These are phyloP conservation scores for Caenorhabditis auriculariae DNA, from an alignment of 2,888 invertebrate genomes.

Conservation along the genomic window DNA sequence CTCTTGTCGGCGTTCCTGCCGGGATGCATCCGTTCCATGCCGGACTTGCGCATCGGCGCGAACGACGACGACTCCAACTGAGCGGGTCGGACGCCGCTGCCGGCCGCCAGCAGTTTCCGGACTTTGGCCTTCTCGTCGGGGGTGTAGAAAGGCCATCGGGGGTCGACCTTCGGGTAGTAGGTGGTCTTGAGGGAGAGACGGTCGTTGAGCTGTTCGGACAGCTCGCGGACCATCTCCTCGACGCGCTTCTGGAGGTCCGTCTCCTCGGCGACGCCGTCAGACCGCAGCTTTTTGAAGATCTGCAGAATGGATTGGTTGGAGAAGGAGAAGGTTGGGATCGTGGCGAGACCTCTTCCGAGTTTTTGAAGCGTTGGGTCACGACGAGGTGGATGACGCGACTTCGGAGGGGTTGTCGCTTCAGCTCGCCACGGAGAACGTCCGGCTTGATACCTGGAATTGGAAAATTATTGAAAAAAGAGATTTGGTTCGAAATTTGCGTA, in stretches of 20 bases:
- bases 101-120: slow-evolving; percentile 5
- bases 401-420: slow-evolving; percentile 34
- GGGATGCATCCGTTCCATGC: slow-evolving; percentile 41
- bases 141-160: slow-evolving; percentile 47
- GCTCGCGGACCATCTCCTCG: slow-evolving; percentile 24
- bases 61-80: slow-evolving; percentile 9
- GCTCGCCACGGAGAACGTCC: slow-evolving; percentile 30
- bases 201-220: slow-evolving; percentile 19
- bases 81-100: slow-evolving; percentile 7
- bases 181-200: slow-evolving; percentile 11
- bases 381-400: slow-evolving; percentile 44
- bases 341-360: slow-evolving; percentile 26
- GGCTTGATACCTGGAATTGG: slow-evolving; percentile 1
- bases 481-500: slow-evolving; percentile 1
- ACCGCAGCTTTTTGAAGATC: slow-evolving; percentile 27
- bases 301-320: neutral
- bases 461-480: neutral
- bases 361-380: slow-evolving; percentile 37
- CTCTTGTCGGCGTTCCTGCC: neutral
- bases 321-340: neutral
- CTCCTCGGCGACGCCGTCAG: slow-evolving; percentile 36
- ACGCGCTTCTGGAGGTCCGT: slow-evolving; percentile 18
- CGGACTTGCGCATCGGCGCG: slow-evolving; percentile 19
- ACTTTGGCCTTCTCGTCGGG: slow-evolving; percentile 42
- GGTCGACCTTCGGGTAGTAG: slow-evolving; percentile 27